These are phyloP conservation scores for Acholoe squamosa DNA, from an alignment of 2,888 invertebrate species.

Conservation along the genomic window DNA sequence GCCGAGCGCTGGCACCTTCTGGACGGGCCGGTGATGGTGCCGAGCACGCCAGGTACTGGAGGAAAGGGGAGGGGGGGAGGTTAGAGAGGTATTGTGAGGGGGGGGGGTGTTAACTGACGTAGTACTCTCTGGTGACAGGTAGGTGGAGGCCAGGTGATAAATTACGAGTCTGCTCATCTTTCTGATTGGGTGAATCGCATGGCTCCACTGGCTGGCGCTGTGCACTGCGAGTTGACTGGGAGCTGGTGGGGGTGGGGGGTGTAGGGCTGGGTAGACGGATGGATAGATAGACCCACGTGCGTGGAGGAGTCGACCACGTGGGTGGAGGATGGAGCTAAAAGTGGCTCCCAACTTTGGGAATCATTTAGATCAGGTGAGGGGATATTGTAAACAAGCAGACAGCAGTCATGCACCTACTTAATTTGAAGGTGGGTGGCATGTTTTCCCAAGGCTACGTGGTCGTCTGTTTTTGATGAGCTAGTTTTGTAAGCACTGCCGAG, in stretches of 20 bases:
- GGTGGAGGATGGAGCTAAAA: background rate
- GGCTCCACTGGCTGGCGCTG: background rate
- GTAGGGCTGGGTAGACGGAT: background rate
- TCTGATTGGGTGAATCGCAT: background rate
- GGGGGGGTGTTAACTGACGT: background rate
- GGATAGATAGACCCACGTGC: no score
- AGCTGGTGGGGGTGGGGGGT: background rate
- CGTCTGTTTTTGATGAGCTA: no score
- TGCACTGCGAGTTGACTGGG: no score
- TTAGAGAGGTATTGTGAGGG: background rate
- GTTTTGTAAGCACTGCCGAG: no score
- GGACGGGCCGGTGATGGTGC: background rate
- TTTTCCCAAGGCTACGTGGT: no score
- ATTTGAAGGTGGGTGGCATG: no score
- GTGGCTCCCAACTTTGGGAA: no score
- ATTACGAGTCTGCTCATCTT: background rate
- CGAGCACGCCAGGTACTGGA: background rate
- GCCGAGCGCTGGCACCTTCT: background rate
- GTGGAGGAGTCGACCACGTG: no score
- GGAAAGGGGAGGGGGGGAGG: background rate
- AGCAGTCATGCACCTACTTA: no score
- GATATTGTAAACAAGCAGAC: no score
- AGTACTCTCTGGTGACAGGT: conserved; percentile 10
- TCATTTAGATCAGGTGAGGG: no score
- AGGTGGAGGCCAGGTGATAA: conserved; percentile 11